Evolutionary conservation across 1,140 invertebrate species (phyloP).

Genomic region (Lamellibrachia luymesi): DNA sequence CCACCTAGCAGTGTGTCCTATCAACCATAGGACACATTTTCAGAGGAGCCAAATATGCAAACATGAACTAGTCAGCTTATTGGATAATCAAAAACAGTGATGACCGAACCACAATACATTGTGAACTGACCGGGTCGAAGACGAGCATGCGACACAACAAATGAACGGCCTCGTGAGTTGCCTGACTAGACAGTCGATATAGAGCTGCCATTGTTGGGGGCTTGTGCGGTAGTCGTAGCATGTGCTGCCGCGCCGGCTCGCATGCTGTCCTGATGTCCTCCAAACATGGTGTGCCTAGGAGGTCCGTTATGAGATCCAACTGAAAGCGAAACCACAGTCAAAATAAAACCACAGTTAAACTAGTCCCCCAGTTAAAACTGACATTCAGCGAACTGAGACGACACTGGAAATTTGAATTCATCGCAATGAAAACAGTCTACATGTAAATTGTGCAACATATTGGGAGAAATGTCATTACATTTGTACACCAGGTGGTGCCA

Average conservation of each 20-base stretch:
- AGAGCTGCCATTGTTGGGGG: constrained; percentile 84
- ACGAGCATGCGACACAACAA: constrained; percentile 96
- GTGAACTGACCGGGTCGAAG: constrained; percentile 86
- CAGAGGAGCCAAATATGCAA: no score
- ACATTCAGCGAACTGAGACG: neutral
- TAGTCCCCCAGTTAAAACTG: no score
- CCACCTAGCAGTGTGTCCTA: no score
- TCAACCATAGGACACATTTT: no score
- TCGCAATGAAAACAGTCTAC: neutral
- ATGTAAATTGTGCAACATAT: neutral
- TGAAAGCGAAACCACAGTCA: constrained; percentile 56
- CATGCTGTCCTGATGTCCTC: constrained; percentile 96
- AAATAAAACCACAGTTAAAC: neutral
- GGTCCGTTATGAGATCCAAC: constrained; percentile 94
- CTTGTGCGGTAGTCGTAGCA: constrained; percentile 84
- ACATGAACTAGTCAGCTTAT: no score
- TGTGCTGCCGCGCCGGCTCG: constrained; percentile 90
- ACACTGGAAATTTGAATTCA: neutral
- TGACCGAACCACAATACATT: neutral
- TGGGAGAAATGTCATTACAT: neutral
- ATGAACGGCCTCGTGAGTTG: constrained; percentile 96
- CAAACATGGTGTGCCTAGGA: constrained; percentile 88
- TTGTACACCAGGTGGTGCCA: neutral
- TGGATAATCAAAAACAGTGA: neutral
- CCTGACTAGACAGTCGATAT: constrained; percentile 87